phyloP scores from a whole-genome alignment of 1,140 invertebrate species.

The Trachymyrmex cornetzi region DNA sequence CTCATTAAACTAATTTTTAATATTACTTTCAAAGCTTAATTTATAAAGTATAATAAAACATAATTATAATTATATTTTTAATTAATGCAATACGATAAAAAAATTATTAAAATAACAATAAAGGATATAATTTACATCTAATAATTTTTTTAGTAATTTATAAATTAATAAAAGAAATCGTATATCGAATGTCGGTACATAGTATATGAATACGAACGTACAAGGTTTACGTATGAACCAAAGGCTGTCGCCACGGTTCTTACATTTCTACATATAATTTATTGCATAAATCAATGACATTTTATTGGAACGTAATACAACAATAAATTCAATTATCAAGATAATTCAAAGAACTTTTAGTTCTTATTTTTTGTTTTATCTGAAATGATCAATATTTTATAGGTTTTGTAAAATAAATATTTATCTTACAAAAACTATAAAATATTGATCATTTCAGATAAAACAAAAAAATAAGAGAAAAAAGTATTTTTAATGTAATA shows the following conservation, averaged over 20 bases:
- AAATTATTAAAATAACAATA: slow-evolving; percentile 17
- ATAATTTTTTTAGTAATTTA: not conserved
- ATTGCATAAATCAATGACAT: not conserved
- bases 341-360: too few species aligned
- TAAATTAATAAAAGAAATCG: not conserved
- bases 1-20: not conserved
- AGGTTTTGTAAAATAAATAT: too few species aligned
- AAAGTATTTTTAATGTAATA: not conserved
- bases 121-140: not conserved
- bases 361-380: too few species aligned
- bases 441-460: not conserved
- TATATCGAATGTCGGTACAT: slow-evolving; percentile 54
- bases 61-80: not conserved
- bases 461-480: not conserved
- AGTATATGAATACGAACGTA: not conserved
- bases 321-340: not conserved
- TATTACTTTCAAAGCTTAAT: not conserved
- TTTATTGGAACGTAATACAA: not conserved
- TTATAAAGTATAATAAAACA: not conserved
- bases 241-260: slow-evolving; percentile 7
- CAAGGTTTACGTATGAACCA: not conserved
- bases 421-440: not conserved
- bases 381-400: not conserved
- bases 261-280: not conserved
- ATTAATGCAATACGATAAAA: not conserved